These are phyloP conservation scores for Pseudorhiza aurosa DNA, from an alignment of 30 jellyfish, hydroid and myxozoan genomes.

Conservation along the genomic window DNA sequence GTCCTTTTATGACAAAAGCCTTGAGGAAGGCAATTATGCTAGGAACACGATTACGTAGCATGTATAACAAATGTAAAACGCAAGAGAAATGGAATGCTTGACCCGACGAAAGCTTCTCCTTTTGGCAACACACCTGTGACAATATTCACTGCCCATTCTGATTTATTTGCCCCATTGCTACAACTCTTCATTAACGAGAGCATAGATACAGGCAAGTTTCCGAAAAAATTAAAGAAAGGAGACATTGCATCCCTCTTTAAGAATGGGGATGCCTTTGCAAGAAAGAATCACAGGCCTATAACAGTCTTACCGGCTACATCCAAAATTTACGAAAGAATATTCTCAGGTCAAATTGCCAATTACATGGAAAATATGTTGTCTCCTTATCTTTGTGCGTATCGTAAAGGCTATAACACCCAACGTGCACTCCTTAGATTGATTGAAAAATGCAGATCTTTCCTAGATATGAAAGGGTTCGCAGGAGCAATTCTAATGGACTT, in stretches of 20 bases:
- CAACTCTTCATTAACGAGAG: conserved; percentile 4
- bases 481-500: conserved; percentile 21
- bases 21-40: too few relatives aligned
- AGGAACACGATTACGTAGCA: too few relatives aligned
- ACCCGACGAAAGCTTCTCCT: neutral
- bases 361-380: conserved; percentile 7
- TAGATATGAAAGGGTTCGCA: conserved; percentile 13
- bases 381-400: conserved; percentile 15
- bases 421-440: conserved; percentile 24
- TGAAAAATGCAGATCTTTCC: conserved; percentile 18
- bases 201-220: neutral
- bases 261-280: conserved; percentile 16
- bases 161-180: conserved; percentile 7
- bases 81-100: too few relatives aligned
- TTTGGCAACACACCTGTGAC: conserved; percentile 4
- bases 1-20: too few relatives aligned
- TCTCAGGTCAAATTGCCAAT: conserved; percentile 4
- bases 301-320: conserved; percentile 4
- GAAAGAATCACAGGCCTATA: conserved; percentile 4
- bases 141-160: conserved; percentile 1
- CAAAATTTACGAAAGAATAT: conserved; percentile 17
- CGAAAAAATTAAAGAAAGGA: neutral
- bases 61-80: too few relatives aligned
- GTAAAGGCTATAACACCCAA: conserved; percentile 16
- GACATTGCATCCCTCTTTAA: conserved; percentile 9